Evolutionary conservation across 2,113 vertebrate genomes (phyloP), one percentile per base, ranked within the genome.

Genomic region (Saguinus midas): DNA sequence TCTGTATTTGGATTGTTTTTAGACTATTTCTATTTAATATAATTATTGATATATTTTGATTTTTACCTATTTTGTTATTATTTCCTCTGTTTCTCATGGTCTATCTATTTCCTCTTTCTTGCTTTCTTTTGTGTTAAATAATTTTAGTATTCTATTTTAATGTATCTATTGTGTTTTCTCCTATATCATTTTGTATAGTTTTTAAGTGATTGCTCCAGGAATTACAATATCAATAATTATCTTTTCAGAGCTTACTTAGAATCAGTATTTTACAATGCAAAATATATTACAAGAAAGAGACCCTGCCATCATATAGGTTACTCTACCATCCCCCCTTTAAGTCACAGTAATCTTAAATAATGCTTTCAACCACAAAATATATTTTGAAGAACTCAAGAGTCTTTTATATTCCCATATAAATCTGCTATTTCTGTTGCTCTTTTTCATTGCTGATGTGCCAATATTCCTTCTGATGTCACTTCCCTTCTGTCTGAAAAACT

Each of bases 311-410:
- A 85, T 17, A 78, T 1, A 76, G 21, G 23, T 85, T 45, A 50
- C 32, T 79, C 88, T 25, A 79, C 13, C 29, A 9, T 58, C 32
- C 64, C 45, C 45, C 25, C 21, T 75, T 45, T 87, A 87, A 43
- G 72, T 75, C 80, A 85, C 0, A 73, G 27, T 32, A 37, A 37
- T 9, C 43, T 78, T 85, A 89, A 92, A 89, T 85, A 92, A 92
- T 17, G 43, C 61, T 55, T 64, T 90, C 40, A 81, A 93, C 27
- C 23, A 90, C 55, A 35, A 95, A 91, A 43, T 50, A 80, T 48
- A 81, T 52, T 75, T 75, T 86, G 23, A 92, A 84, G 21, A 85
- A 89, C n/a, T 79, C 85, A 85, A 92, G 48, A 73, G 40, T 92
- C 61, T 66, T 55, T 78, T 40, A 61, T 79, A 88, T 82, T 87